Conservation (phyloP, 1,140 invertebrate species). For the Hestina assimilis region DNA sequence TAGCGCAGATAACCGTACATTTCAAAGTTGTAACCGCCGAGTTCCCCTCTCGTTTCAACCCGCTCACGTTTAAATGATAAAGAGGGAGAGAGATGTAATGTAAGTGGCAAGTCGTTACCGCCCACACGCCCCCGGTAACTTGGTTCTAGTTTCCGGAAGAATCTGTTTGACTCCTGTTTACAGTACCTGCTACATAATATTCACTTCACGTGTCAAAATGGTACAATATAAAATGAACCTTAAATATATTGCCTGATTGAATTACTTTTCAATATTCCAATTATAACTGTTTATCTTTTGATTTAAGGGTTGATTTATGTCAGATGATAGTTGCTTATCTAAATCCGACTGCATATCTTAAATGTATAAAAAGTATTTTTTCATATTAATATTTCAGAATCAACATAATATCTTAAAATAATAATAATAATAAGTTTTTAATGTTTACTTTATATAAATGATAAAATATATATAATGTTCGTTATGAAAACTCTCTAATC, state of each 20-base stretch:
- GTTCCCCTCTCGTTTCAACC: constrained; percentile 41
- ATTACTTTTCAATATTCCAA: no score
- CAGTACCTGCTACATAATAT: constrained; percentile 10
- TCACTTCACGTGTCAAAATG: constrained; percentile 7
- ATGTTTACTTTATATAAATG: no score
- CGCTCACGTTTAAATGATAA: constrained; percentile 7
- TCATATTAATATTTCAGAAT: neutral
- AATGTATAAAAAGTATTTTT: no score
- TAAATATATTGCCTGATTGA: no score
- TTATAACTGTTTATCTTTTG: neutral
- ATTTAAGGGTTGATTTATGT: constrained; percentile 4
- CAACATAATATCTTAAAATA: neutral
- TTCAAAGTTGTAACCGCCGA: constrained; percentile 37
- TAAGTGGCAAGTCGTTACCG: constrained; percentile 44
- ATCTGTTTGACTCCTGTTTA: constrained; percentile 33
- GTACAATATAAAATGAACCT: neutral
- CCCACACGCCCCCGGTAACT: constrained; percentile 51
- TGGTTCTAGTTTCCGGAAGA: constrained; percentile 44
- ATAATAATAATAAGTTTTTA: no score
- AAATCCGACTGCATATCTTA: no score
- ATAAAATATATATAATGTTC: no score
- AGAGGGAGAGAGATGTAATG: constrained; percentile 41
- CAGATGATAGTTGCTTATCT: neutral
- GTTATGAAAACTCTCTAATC: no score
- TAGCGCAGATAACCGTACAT: constrained; percentile 34